Conservation (phyloP, 1,140 invertebrate species). For the Pseudobourletiella spinata region DNA sequence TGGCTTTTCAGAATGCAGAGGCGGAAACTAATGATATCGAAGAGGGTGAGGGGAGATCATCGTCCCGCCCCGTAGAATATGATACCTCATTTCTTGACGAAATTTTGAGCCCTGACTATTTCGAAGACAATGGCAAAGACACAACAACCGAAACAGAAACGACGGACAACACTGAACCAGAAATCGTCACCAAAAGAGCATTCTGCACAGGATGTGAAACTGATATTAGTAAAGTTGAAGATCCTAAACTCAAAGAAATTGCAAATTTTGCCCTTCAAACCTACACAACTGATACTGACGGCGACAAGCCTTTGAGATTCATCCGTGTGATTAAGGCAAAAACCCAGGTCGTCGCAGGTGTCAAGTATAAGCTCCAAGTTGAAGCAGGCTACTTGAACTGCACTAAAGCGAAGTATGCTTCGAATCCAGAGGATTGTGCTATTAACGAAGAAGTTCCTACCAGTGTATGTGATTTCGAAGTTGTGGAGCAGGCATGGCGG, state of each 20-base stretch:
- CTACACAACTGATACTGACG: conserved; percentile 13
- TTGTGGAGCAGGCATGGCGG: conserved; percentile 29
- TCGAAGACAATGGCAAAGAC: neutral
- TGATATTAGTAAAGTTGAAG: conserved; percentile 24
- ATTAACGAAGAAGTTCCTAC: conserved; percentile 14
- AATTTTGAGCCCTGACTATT: conserved; percentile 1
- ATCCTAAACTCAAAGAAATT: conserved; percentile 32
- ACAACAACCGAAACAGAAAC: neutral
- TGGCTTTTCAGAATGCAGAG: neutral
- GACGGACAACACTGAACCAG: conserved; percentile 10
- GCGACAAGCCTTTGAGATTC: conserved; percentile 20
- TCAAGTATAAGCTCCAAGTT: conserved; percentile 28
- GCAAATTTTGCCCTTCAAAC: conserved; percentile 31
- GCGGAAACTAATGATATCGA: neutral
- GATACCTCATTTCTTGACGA: conserved; percentile 5
- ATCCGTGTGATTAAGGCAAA: conserved; percentile 33
- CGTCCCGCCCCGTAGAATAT: neutral
- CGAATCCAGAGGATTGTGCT: conserved; percentile 5
- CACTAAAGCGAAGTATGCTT: conserved; percentile 5
- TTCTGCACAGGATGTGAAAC: conserved; percentile 31
- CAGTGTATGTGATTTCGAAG: conserved; percentile 26
- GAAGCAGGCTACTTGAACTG: conserved; percentile 26
- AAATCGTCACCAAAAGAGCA: conserved; percentile 10
- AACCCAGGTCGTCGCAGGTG: conserved; percentile 31
- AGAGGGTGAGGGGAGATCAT: neutral